Conservation (phyloP, 1,140 invertebrate genomes). For the Drosophila pectinifera region DNA sequence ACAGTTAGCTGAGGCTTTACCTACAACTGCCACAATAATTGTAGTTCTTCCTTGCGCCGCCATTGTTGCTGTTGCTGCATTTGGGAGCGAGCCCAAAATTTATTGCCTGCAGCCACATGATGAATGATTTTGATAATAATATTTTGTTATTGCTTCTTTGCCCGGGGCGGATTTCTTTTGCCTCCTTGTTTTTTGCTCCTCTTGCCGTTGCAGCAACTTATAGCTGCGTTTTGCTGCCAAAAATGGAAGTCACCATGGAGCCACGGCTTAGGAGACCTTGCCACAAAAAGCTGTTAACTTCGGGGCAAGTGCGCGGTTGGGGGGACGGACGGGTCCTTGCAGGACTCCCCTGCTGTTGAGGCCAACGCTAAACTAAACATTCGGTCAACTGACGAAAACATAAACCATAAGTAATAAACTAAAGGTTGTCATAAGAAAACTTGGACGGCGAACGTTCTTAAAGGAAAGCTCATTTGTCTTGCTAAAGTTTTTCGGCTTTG, state of each 20-base stretch:
- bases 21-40: slow-evolving; percentile 43
- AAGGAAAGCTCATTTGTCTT: slow-evolving; percentile 50
- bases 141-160: slow-evolving; percentile 80
- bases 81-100: slow-evolving; percentile 76
- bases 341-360: slow-evolving; percentile 57
- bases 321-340: slow-evolving; percentile 7
- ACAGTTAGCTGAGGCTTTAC: slow-evolving; percentile 70
- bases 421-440: slow-evolving; percentile 68
- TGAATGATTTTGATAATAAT: slow-evolving; percentile 84
- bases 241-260: slow-evolving; percentile 66
- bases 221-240: slow-evolving; percentile 69
- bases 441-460: slow-evolving; percentile 19
- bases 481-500: slow-evolving; percentile 22
- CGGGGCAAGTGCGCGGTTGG: not conserved
- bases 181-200: slow-evolving; percentile 3
- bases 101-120: slow-evolving; percentile 83
- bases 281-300: slow-evolving; percentile 45
- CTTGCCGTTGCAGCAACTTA: slow-evolving; percentile 61
- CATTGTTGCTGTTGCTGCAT: slow-evolving; percentile 56
- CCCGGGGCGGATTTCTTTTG: slow-evolving; percentile 43
- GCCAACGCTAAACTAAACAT: slow-evolving; percentile 58
- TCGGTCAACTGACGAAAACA: slow-evolving; percentile 66
- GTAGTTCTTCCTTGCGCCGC: slow-evolving; percentile 35
- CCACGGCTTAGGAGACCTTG: slow-evolving; percentile 65
- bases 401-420: slow-evolving; percentile 73